Evolutionary conservation across 2,113 vertebrate genomes (phyloP), one percentile per base, ranked within the genome.

Genomic region (Bubalus kerabau): DNA sequence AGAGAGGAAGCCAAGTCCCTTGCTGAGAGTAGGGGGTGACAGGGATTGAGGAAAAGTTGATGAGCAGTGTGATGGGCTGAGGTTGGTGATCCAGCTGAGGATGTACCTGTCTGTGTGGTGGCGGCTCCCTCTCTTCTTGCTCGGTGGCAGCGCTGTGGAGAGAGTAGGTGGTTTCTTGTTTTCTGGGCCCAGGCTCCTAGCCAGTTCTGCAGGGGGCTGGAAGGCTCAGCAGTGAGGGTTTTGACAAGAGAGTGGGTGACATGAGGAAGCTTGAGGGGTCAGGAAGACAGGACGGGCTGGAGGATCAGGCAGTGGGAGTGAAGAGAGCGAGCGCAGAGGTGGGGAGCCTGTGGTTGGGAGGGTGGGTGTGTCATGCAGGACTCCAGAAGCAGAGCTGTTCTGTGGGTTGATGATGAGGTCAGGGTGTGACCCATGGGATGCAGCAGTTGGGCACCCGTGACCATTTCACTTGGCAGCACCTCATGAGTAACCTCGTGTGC

Each of bases 401-500:
- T 62, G 30, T 64, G 56, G 76, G 59, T 81, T 16, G 36, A 56
- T 4, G 26, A 62, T 32, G 48, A 80, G 43, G 64, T 80, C 43
- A 26, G 19, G 19, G 36, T 74, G 50, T 30, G 64, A 74, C 0
- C 54, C 40, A 7, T 43, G 87, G 28, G 28, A 23, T 28, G 24
- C 0, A 23, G 83, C 26, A 36, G 36, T 1, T 67, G 62, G 32
- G 43, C 16, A 50, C 26, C 52, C 21, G 17, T 60, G 59, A 5
- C 48, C 48, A 8, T 43, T 84, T 91, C 48, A 40, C 21, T 93
- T 11, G 30, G 59, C 86, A 36, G 7, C 7, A 36, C 28, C 43
- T 64, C 4, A 1, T 12, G 32, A 36, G 56, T 7, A 10, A 6
- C 43, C 17, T 32, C 1, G 0, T 16, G n/a, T 40, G 80, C 28